phyloP scores from a whole-genome alignment of 1,140 invertebrate species.

The Phenacoccus solenopsis region DNA sequence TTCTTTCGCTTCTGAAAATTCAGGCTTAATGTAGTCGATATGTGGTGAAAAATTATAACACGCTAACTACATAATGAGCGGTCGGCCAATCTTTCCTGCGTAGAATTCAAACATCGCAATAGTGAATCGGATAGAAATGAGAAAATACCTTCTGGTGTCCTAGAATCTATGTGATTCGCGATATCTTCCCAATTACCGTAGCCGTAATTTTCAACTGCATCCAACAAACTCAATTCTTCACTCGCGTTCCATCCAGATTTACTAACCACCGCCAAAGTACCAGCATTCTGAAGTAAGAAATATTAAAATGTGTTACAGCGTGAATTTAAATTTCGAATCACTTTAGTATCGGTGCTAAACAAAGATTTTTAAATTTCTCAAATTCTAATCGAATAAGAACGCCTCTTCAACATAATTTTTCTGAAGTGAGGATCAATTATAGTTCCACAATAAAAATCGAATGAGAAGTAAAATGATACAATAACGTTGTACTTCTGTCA shows the following conservation, averaged over 20 bases:
- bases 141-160: slow-evolving; percentile 55
- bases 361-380: no score
- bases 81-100: no score
- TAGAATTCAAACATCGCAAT: no score
- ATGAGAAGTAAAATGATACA: slow-evolving; percentile 17
- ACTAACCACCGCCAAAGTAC: slow-evolving; percentile 59
- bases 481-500: no score
- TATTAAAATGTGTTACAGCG: slow-evolving; percentile 11
- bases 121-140: no score
- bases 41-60: not conserved
- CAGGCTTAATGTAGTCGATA: no score
- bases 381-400: not conserved
- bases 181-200: slow-evolving; percentile 94
- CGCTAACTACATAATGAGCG: no score
- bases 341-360: no score
- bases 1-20: slow-evolving; percentile 70
- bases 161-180: slow-evolving; percentile 68
- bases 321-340: no score
- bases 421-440: no score
- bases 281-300: slow-evolving; percentile 46
- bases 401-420: no score
- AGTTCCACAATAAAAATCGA: no score
- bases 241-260: slow-evolving; percentile 72
- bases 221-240: slow-evolving; percentile 78
- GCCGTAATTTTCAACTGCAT: slow-evolving; percentile 88